Evolutionary conservation across 2,888 invertebrate genomes (phyloP).

Genomic region (Trachelus stipa): DNA sequence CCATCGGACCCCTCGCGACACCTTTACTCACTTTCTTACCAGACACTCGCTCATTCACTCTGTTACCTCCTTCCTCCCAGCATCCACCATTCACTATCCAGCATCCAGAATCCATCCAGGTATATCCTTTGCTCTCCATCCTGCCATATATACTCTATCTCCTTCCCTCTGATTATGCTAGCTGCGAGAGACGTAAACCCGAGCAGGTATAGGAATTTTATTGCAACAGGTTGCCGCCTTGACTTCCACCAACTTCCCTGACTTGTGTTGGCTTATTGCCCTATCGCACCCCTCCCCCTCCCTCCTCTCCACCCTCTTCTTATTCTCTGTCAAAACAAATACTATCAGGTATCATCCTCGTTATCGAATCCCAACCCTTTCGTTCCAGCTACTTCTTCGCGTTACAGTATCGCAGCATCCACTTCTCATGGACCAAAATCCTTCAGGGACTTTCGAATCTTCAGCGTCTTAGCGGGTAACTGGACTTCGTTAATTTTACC

Average conservation of each 20-base stretch:
- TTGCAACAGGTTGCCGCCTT: constrained; percentile 56
- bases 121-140: constrained; percentile 8
- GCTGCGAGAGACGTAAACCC: constrained; percentile 17
- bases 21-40: constrained; percentile 5
- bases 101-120: constrained; percentile 24
- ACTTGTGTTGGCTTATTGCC: constrained; percentile 40
- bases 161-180: constrained; percentile 36
- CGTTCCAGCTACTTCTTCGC: too few relatives aligned
- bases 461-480: neutral
- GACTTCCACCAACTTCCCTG: constrained; percentile 9
- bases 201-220: constrained; percentile 42
- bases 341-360: too few relatives aligned
- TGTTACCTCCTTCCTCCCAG: neutral
- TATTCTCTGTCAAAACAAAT: constrained; percentile 30
- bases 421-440: neutral
- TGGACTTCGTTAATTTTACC: neutral
- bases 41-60: neutral
- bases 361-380: too few relatives aligned
- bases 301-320: neutral
- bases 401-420: neutral
- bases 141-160: neutral
- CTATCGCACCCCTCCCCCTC: constrained; percentile 5
- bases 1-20: constrained; percentile 2
- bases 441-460: neutral
- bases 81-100: constrained; percentile 17